These are phyloP conservation scores for Hippasteria phrygiana DNA, from an alignment of 53 echinoderm and acorn worm species.

Conservation along the genomic window DNA sequence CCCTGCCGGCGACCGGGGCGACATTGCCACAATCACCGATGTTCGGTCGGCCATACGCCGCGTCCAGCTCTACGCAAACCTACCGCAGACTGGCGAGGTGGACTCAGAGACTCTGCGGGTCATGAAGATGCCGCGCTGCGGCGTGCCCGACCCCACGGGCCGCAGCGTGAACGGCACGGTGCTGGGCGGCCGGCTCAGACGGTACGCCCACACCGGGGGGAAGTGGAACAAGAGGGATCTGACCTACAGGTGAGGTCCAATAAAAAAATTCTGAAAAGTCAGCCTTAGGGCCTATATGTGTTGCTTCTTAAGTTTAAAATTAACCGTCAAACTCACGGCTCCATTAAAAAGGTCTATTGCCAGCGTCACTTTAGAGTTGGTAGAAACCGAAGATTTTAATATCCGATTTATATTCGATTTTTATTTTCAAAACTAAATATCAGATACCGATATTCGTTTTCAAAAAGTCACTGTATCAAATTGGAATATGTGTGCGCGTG, in stretches of 20 bases:
- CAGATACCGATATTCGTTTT: too few species aligned
- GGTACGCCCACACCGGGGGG: slow-evolving; percentile 86
- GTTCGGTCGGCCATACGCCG: slow-evolving; percentile 67
- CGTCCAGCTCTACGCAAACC: slow-evolving; percentile 79
- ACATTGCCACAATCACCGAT: slow-evolving; percentile 66
- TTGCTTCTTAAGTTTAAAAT: too few species aligned
- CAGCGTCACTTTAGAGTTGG: too few species aligned
- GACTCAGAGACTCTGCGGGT: slow-evolving; percentile 73
- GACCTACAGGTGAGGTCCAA: slow-evolving; percentile 77
- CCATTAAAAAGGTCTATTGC: too few species aligned
- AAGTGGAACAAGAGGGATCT: slow-evolving; percentile 73
- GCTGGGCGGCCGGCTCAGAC: slow-evolving; percentile 77
- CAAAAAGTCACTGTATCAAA: too few species aligned
- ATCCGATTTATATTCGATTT: too few species aligned
- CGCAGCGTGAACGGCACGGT: slow-evolving; percentile 60
- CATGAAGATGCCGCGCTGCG: slow-evolving; percentile 82
- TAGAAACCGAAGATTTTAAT: too few species aligned
- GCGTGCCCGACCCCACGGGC: slow-evolving; percentile 91
- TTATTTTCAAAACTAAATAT: too few species aligned
- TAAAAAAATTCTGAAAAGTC: too few species aligned
- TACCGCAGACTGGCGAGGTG: slow-evolving; percentile 75
- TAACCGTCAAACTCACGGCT: too few species aligned
- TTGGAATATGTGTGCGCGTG: too few species aligned
- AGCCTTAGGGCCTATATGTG: too few species aligned
- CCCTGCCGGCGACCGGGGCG: slow-evolving; percentile 39